phyloP scores from a whole-genome alignment of 2,113 vertebrate species.

The Corvus moneduloides region DNA sequence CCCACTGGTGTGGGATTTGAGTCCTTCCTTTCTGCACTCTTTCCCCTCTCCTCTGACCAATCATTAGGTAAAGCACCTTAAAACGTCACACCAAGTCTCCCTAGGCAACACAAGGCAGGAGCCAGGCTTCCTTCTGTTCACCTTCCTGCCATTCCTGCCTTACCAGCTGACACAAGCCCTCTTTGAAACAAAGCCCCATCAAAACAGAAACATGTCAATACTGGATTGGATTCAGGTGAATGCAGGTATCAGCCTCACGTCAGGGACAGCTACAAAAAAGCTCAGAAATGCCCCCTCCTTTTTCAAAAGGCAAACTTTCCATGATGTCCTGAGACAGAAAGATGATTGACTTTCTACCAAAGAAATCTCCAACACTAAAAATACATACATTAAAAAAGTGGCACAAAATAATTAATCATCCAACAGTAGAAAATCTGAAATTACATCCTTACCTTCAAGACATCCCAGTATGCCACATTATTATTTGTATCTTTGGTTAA shows the following conservation, averaged over 20 bases:
- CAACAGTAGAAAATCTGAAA: not conserved
- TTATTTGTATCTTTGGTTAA: constrained; percentile 99
- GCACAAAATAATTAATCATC: not conserved
- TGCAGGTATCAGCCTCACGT: fast-evolving
- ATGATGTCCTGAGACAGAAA: not conserved
- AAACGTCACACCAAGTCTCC: not conserved
- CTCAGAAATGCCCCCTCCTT: not conserved
- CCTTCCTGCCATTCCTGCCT: not conserved
- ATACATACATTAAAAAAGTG: not conserved
- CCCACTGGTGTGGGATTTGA: not conserved
- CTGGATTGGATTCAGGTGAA: not conserved
- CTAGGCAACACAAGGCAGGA: not conserved
- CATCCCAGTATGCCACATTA: constrained; percentile 97
- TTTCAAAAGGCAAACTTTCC: not conserved
- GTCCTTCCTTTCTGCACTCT: not conserved
- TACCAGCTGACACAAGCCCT: fast-evolving
- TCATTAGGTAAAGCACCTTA: not conserved
- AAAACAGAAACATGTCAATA: not conserved
- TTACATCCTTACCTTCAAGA: constrained; percentile 85
- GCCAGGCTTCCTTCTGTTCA: not conserved
- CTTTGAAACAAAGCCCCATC: not conserved
- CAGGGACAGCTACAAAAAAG: not conserved
- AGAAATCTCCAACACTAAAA: not conserved
- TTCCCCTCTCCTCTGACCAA: not conserved
- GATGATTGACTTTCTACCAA: not conserved